A percentile compares a stretch with the other conserved stretches of the same genome.
Conservation (phyloP, 2,888 invertebrate species). For the Orchesellides sinensis region DNA sequence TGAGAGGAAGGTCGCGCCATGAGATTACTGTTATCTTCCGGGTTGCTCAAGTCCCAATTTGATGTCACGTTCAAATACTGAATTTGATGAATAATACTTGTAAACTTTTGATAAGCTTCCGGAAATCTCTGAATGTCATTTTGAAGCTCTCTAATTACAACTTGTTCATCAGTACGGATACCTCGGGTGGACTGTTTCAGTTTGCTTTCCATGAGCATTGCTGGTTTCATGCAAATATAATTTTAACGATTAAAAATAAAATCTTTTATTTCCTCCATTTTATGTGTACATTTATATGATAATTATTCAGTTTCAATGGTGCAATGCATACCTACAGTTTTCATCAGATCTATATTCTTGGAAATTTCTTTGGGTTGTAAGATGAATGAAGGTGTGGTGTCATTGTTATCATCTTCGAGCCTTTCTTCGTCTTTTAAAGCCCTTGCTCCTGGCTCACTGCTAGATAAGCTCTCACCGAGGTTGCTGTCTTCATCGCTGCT, state of each 20-base stretch:
- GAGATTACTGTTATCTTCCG: background rate
- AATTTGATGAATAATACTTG: constrained; percentile 49
- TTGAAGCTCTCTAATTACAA: constrained; percentile 17
- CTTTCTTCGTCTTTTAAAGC: background rate
- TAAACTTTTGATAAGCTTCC: constrained; percentile 50
- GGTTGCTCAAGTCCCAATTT: constrained; percentile 13
- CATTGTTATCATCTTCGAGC: background rate
- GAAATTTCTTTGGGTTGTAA: constrained; percentile 41
- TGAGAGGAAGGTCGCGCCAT: too few relatives aligned
- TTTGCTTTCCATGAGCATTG: constrained; percentile 42
- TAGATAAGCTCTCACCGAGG: background rate
- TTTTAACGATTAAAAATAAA: background rate
- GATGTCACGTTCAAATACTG: constrained; percentile 47
- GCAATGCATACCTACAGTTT: constrained; percentile 57
- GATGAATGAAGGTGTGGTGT: constrained; percentile 26
- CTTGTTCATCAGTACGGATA: too few relatives aligned
- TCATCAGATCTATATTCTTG: constrained; percentile 57
- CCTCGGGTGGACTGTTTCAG: constrained; percentile 2
- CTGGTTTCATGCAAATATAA: constrained; percentile 4
- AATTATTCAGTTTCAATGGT: too few relatives aligned
- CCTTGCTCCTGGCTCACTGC: background rate
- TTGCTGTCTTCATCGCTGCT: background rate
- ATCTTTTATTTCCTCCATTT: too few relatives aligned
- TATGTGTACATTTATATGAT: too few relatives aligned
- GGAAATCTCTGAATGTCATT: constrained; percentile 43